Evolutionary conservation across 2,888 invertebrate species (phyloP), one percentile per base, ranked within the genome.

Genomic region (Corbicula japonica): DNA sequence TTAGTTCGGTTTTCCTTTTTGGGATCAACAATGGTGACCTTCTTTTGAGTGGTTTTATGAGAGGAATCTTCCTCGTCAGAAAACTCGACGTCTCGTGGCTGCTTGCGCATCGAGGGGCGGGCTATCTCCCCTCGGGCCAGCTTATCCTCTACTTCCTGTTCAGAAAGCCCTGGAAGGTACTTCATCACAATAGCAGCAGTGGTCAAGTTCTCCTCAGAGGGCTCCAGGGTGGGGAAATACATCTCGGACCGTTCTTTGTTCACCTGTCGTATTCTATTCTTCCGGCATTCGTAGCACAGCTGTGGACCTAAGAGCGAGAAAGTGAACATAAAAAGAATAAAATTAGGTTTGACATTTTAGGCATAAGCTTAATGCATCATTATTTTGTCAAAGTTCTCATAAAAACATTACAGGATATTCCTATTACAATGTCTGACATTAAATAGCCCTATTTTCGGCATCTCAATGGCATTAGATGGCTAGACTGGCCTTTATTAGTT

Each of bases 251-350:
- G 34, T 21, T 85, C 81, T 32, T 80, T 77, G 61, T 86, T 84
- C 10, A 81, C 69, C 32, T 84, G 77, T 32, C 86, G 79, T 46
- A 85, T 80, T 28, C 86, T 73, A 32, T 84, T 83, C 63, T 87
- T 86, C 12, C 85, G 77, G 77, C 92, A 91, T 41, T 89, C 84
- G 44, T 89, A 87, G 73, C 92, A 92, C 46, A 86, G 71, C 32
- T 85, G 85, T 1, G 91, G 90, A 0, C 92, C 92, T 83, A 68
- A 12, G 74, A 74, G 5, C 18, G 30, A 46, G 12, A 30, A 10
- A 18, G n/a, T n/a, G n/a, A n/a, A n/a, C n/a, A n/a, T n/a, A n/a
- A n/a, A n/a, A n/a, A n/a, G n/a, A n/a, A n/a, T n/a, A n/a, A n/a
- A n/a, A n/a, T n/a, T n/a, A n/a, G n/a, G n/a, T n/a, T n/a, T n/a